phyloP scores from a whole-genome alignment of 2,797 vertebrate species.

The Rhynchonycteris naso region DNA sequence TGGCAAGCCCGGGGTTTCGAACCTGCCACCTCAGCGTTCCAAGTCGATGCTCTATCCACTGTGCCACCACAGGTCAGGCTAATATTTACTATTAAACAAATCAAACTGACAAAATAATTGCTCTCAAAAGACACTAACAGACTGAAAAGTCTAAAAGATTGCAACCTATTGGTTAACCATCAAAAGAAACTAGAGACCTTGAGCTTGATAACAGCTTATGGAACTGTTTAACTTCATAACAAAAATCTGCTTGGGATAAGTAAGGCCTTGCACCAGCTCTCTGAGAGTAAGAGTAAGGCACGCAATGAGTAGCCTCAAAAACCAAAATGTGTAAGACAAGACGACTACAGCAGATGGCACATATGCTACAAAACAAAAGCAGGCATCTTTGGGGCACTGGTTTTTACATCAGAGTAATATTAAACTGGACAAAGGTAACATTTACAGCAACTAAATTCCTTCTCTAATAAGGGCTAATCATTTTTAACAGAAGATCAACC shows the following conservation, averaged over 20 bases:
- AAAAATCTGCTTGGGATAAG: slow-evolving; percentile 1
- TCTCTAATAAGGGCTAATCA: slow-evolving; percentile 16
- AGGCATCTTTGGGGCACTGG: not conserved
- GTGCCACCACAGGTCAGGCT: not conserved
- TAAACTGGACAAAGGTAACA: not conserved
- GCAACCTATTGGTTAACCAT: not conserved
- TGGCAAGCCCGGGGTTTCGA: too few relatives aligned
- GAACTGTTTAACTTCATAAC: slow-evolving; percentile 43
- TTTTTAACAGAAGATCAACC: slow-evolving; percentile 38
- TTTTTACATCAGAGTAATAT: not conserved
- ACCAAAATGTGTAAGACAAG: slow-evolving; percentile 50
- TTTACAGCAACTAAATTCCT: not conserved
- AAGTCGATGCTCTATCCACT: too few relatives aligned
- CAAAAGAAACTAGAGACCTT: slow-evolving; percentile 29
- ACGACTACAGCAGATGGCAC: slow-evolving; percentile 31
- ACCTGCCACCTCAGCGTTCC: too few relatives aligned
- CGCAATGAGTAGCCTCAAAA: not conserved
- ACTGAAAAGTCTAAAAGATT: not conserved
- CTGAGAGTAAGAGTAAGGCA: slow-evolving; percentile 66
- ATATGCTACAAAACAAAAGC: not conserved
- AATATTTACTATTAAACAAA: slow-evolving; percentile 11
- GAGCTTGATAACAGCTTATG: slow-evolving; percentile 45
- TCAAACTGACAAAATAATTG: not conserved
- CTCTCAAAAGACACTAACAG: slow-evolving; percentile 22
- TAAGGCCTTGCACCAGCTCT: not conserved